Conservation (phyloP, 2,888 invertebrate genomes). For the Caenorhabditis angaria region DNA sequence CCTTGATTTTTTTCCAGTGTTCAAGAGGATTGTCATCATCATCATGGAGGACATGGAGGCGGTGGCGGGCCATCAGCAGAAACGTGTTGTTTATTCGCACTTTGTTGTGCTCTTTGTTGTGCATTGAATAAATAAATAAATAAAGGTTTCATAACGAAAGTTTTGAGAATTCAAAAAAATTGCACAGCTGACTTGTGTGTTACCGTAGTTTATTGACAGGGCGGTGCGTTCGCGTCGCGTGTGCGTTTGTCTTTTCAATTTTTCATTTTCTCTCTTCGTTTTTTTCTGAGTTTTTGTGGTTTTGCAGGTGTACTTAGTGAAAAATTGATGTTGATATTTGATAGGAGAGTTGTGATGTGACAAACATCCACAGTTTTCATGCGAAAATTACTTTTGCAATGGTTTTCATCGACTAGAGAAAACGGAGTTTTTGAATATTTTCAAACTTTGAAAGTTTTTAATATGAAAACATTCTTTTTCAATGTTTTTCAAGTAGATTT, state of each 20-base stretch:
- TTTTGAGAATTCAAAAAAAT: background rate
- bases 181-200: constrained; percentile 24
- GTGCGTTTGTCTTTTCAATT: constrained; percentile 7
- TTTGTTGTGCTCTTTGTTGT: constrained; percentile 31
- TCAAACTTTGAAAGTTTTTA: no score
- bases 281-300: background rate
- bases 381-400: no score
- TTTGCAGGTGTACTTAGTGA: no score
- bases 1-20: constrained; percentile 21
- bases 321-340: no score
- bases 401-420: no score
- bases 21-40: constrained; percentile 35
- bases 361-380: no score
- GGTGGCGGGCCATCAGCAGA: constrained; percentile 28
- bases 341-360: no score
- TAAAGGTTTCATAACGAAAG: background rate
- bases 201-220: constrained; percentile 19
- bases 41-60: constrained; percentile 5
- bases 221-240: constrained; percentile 12
- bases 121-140: constrained; percentile 14
- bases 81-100: constrained; percentile 32
- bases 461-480: no score
- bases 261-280: constrained; percentile 10
- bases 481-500: no score
- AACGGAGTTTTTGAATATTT: no score